Evolutionary conservation across 2,888 invertebrate genomes (phyloP), one percentile per base, ranked within the genome.

Genomic region (Noctua pronuba): DNA sequence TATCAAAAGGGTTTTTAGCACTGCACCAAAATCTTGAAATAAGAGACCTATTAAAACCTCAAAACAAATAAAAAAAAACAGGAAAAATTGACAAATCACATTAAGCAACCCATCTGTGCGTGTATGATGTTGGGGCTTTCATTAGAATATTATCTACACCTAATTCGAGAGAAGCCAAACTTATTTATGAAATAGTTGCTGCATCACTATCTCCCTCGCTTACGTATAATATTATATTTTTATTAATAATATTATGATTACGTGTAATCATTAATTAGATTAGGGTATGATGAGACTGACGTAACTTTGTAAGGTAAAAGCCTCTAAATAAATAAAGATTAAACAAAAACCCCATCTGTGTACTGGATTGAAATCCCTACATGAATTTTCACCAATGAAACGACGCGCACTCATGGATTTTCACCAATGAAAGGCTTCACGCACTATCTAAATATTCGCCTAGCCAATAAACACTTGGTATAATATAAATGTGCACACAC

Each of bases 401-500:
- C 11, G 31, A 35, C 38, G 64, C 60, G 4, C 75, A 75, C 73
- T 46, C 16, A 62, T 35, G 31, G 35, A 62, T 62, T 24, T 70
- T 62, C 65, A 80, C 44, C 10, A 60, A n/a, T 11, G 8, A 55
- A 60, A 28, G 35, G 21, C n/a, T 46, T 44, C 24, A 66, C 46
- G 11, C 70, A 75, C 64, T 49, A 8, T 18, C n/a, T 44, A 69
- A 64, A 38, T 62, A 1, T 28, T 60, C 72, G 28, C 24, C 6
- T 71, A 41, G 35, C 55, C 18, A 79, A 62, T 11, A 46, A 76
- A 73, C 72, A 79, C 73, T 67, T 10, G 28, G 66, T 70, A 62
- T 28, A 70, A 67, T 41, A 67, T 28, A 69, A 70, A 55, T 70
- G 11, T 65, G 70, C 60, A 89, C 89, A 75, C 89, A 96, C 96